These are phyloP conservation scores for Hemicrepidius hirtus DNA, from an alignment of 2,888 invertebrate genomes.

Conservation along the genomic window DNA sequence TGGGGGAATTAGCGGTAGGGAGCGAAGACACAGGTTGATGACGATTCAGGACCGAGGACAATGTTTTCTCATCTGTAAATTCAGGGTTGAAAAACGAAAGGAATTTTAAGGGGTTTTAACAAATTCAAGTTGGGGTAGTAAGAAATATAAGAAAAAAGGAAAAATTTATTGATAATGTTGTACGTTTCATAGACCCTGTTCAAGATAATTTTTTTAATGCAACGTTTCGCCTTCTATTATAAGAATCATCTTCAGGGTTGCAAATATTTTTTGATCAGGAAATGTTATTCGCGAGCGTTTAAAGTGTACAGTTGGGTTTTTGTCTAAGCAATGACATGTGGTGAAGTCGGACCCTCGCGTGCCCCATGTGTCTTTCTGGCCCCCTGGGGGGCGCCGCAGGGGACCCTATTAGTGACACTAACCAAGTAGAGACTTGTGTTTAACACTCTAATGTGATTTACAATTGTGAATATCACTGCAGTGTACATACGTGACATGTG, in stretches of 20 bases:
- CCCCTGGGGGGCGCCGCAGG: conserved; percentile 49
- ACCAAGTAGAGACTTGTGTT: conserved; percentile 53
- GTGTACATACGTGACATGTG: conserved; percentile 48
- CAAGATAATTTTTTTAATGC: too few species aligned
- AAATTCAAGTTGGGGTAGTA: too few species aligned
- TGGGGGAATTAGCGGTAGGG: conserved; percentile 67
- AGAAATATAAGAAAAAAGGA: too few species aligned
- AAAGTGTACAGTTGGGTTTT: neutral
- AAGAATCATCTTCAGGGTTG: neutral
- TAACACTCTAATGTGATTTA: conserved; percentile 53
- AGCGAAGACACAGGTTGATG: conserved; percentile 46
- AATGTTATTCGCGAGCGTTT: neutral
- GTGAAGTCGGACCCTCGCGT: conserved; percentile 46
- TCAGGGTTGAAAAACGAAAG: too few species aligned
- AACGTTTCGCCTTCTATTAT: too few species aligned
- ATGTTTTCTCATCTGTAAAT: neutral
- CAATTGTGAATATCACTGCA: conserved; percentile 51
- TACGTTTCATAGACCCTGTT: too few species aligned
- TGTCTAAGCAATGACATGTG: conserved; percentile 38
- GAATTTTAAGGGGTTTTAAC: too few species aligned
- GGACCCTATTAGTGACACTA: conserved; percentile 54
- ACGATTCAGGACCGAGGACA: conserved; percentile 11
- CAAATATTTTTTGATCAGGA: neutral
- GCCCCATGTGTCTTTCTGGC: conserved; percentile 49
- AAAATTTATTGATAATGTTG: too few species aligned